Evolutionary conservation across 2,113 vertebrate genomes (phyloP), one percentile per base, ranked within the genome.

Genomic region (Eolophus roseicapilla): DNA sequence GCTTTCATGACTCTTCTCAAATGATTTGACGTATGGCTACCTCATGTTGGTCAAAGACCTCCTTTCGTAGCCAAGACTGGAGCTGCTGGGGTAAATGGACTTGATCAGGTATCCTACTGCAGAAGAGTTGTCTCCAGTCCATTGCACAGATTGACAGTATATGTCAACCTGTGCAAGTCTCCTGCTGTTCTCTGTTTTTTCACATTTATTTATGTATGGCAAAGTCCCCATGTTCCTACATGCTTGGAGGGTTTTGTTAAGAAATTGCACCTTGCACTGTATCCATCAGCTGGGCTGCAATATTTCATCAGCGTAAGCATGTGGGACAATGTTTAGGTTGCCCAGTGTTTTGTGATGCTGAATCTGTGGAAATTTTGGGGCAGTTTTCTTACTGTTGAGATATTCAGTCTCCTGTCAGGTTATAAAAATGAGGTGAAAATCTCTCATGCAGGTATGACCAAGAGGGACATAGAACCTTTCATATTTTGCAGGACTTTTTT

Each of bases 181-280:
- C 41, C 47, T 49, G 16, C 52, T 68, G 2, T 31, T 81, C 41
- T 57, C 9, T 35, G 47, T 25, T 35, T 50, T 57, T 50, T 59
- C 8, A 4, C 12, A 5, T 18, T n/a, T 71, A 41, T 47, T 82
- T 17, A 6, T 53, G 3, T 28, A 4, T 53, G 50, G 6, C 29
- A 55, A 7, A 59, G 7, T 71, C 20, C 9, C 14, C 0, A 0
- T 41, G 33, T 52, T 81, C 11, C 47, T 31, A 17, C 0, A 0
- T 14, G 7, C 10, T 20, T 39, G 35, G 17, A 76, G 6, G 10
- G 2, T 18, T 80, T 60, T 64, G 23, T 69, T 55, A 33, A 37
- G 35, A 65, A 77, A 5, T 69, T 69, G 16, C 15, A 9, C 4
- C 0, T 1, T 64, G 33, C 6, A 5, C 11, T 11, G 3, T 37